Percentiles rank a stretch among this genome's conserved stretches.
Evolutionary conservation across 2,888 invertebrate genomes (phyloP).

Genomic region (Oasisia sp.): DNA sequence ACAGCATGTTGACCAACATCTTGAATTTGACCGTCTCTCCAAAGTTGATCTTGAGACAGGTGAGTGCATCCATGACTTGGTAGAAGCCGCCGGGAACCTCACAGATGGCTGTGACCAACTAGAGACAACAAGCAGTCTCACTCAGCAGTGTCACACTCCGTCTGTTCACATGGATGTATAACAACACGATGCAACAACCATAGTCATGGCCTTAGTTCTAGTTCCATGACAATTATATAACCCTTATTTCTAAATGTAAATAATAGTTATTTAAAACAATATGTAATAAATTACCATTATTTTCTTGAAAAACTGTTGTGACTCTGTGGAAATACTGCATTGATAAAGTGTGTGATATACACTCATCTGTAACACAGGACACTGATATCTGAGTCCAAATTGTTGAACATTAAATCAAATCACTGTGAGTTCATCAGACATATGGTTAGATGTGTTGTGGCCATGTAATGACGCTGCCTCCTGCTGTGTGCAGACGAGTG

Average conservation of each 20-base stretch:
- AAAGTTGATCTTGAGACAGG: constrained; percentile 85
- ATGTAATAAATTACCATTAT: neutral
- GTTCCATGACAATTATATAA: constrained; percentile 43
- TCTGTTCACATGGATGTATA: no score
- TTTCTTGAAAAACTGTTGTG: neutral
- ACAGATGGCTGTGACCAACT: constrained; percentile 87
- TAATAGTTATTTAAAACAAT: neutral
- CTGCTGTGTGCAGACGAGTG: no score
- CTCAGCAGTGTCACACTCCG: no score
- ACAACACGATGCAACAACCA: neutral
- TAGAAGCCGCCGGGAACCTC: constrained; percentile 76
- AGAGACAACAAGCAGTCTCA: constrained; percentile 39
- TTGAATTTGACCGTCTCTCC: constrained; percentile 93
- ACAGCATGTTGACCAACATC: constrained; percentile 88
- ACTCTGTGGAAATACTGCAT: neutral
- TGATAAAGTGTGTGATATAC: neutral
- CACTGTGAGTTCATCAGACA: neutral
- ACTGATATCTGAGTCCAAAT: no score
- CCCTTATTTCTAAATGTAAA: neutral
- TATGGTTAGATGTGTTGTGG: neutral
- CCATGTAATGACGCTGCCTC: no score
- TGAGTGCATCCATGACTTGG: constrained; percentile 89
- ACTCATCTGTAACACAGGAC: no score
- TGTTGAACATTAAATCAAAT: neutral
- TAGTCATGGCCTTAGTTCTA: neutral